These are phyloP conservation scores for Fistularia commersonii DNA, from an alignment of 2,797 vertebrate species.

Conservation along the genomic window DNA sequence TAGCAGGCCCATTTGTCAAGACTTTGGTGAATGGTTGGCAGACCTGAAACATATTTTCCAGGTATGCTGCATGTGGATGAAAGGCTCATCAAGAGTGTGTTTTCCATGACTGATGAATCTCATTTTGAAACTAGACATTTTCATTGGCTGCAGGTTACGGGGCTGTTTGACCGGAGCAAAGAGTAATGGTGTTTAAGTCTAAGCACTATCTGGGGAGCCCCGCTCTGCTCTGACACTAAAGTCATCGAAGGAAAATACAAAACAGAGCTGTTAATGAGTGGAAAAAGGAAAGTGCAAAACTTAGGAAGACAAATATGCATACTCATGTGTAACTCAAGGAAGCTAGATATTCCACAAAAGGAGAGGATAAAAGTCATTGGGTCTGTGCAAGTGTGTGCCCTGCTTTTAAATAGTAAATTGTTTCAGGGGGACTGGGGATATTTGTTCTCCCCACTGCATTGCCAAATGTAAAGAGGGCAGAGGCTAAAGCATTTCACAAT, in stretches of 20 bases:
- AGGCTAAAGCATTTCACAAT: too few species aligned
- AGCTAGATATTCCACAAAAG: too few species aligned
- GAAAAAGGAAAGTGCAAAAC: constrained; percentile 1
- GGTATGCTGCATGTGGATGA: constrained; percentile 19
- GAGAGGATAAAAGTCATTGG: too few species aligned
- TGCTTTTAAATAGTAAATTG: too few species aligned
- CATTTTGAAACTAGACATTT: constrained; percentile 40
- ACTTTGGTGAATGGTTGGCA: constrained; percentile 18
- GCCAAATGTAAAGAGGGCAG: too few species aligned
- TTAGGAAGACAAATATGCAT: not conserved
- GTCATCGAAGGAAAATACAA: not conserved
- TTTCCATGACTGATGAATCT: constrained; percentile 36
- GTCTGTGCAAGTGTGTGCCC: too few species aligned
- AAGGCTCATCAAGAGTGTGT: constrained; percentile 9
- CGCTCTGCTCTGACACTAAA: not conserved
- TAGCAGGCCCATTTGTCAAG: constrained; percentile 46
- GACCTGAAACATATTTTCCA: constrained; percentile 35
- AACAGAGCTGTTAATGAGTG: not conserved
- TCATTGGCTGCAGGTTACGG: constrained; percentile 33
- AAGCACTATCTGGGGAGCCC: not conserved
- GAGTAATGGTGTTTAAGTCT: constrained; percentile 10
- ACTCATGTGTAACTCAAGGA: too few species aligned
- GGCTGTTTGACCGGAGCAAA: constrained; percentile 20
- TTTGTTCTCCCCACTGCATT: too few species aligned
- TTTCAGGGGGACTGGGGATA: too few species aligned